Conservation (phyloP, 1,140 invertebrate genomes). For the Sycobia sp. region DNA sequence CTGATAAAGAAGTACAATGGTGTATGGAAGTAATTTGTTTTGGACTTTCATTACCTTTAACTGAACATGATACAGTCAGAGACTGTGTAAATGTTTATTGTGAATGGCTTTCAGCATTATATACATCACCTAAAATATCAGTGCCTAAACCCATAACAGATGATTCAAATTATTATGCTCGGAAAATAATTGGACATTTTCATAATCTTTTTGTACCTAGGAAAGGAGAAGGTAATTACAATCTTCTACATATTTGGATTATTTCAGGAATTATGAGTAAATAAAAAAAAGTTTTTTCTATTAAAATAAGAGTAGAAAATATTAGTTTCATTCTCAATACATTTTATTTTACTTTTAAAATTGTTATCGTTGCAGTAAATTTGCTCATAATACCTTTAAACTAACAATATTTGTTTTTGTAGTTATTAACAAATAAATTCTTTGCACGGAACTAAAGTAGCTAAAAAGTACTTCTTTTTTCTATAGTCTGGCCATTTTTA, state of each 20-base stretch:
- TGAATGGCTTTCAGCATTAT: constrained; percentile 90
- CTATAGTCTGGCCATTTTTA: constrained; percentile 84
- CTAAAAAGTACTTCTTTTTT: constrained; percentile 53
- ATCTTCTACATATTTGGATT: constrained; percentile 25
- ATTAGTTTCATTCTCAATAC: too few relatives aligned
- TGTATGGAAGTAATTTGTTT: constrained; percentile 93
- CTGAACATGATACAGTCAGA: constrained; percentile 90
- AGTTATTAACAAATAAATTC: constrained; percentile 2
- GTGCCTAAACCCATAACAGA: constrained; percentile 86
- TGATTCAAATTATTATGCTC: constrained; percentile 89
- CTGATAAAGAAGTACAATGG: constrained; percentile 86
- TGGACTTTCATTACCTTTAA: constrained; percentile 86
- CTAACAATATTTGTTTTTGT: not conserved
- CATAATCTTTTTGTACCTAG: constrained; percentile 96
- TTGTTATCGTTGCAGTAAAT: too few relatives aligned
- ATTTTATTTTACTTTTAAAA: too few relatives aligned
- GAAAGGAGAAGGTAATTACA: constrained; percentile 80
- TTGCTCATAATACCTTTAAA: not conserved
- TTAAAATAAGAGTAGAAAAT: too few relatives aligned
- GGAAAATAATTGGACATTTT: constrained; percentile 90
- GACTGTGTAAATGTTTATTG: constrained; percentile 97
- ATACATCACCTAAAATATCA: constrained; percentile 79
- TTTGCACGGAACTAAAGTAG: constrained; percentile 1
- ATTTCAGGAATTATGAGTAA: not conserved
- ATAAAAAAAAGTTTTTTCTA: too few relatives aligned